Conservation (phyloP, 2,797 vertebrate genomes). For the Sebastes goodei region DNA sequence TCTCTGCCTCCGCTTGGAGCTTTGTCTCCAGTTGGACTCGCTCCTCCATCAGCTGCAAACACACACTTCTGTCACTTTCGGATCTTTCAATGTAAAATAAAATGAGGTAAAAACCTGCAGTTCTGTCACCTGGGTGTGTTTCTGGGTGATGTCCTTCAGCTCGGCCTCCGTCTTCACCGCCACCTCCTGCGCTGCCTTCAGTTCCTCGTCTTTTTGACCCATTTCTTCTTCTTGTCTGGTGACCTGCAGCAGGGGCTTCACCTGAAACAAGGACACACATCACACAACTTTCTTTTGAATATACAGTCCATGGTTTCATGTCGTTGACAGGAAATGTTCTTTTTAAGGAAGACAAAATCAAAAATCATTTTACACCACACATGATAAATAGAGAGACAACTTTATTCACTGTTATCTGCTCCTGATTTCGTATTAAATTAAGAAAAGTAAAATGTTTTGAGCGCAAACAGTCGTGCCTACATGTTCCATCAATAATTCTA, state of each 20-base stretch:
- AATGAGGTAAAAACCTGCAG: fast-evolving
- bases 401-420: no score
- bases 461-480: no score
- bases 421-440: no score
- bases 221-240: slow-evolving; percentile 98
- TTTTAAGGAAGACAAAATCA: no score
- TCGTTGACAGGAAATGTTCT: no score
- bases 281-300: neutral
- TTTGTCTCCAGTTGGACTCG: slow-evolving; percentile 89
- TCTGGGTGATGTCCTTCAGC: slow-evolving; percentile 89
- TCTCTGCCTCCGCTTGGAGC: slow-evolving; percentile 93
- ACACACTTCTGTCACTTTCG: neutral
- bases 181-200: slow-evolving; percentile 86
- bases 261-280: slow-evolving; percentile 74
- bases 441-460: no score
- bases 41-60: slow-evolving; percentile 87
- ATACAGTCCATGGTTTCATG: no score
- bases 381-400: no score
- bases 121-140: slow-evolving; percentile 87
- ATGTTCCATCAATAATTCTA: no score
- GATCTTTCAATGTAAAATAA: neutral
- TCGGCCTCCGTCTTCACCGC: slow-evolving; percentile 87
- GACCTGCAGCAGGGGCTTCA: slow-evolving; percentile 97
- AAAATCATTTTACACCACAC: no score
- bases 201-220: slow-evolving; percentile 94